Evolutionary conservation across 1,140 invertebrate genomes (phyloP).

Genomic region (Pogonognathellus flavescens): DNA sequence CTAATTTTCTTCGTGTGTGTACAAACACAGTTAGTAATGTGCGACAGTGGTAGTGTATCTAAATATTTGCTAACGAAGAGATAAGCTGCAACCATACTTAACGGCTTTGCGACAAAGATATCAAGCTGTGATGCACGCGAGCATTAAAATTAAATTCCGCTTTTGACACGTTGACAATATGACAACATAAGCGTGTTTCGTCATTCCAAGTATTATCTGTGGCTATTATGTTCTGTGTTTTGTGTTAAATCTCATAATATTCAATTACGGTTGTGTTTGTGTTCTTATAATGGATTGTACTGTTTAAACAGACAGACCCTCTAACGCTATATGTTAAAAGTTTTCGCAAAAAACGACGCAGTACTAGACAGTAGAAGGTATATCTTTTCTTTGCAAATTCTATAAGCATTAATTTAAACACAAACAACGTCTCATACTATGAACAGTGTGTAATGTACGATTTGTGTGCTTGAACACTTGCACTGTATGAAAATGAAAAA

Average conservation of each 20-base stretch:
- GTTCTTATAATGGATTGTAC: not conserved
- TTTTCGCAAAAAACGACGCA: too few relatives aligned
- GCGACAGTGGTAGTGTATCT: not conserved
- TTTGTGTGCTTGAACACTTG: too few relatives aligned
- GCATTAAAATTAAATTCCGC: constrained; percentile 35
- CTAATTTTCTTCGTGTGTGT: too few relatives aligned
- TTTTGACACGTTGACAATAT: constrained; percentile 43
- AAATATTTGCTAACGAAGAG: not conserved
- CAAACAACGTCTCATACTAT: too few relatives aligned
- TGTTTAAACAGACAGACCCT: not conserved
- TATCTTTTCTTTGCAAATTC: too few relatives aligned
- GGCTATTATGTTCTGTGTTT: not conserved
- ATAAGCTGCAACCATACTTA: constrained; percentile 4
- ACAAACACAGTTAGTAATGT: not conserved
- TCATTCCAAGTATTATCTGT: constrained; percentile 3
- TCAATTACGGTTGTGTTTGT: constrained; percentile 13
- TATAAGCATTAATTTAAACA: too few relatives aligned
- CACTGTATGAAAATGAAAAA: too few relatives aligned
- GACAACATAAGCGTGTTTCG: constrained; percentile 34
- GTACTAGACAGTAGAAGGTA: too few relatives aligned
- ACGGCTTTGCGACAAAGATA: constrained; percentile 7
- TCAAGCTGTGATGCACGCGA: constrained; percentile 46
- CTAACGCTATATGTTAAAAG: too few relatives aligned
- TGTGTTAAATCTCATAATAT: not conserved
- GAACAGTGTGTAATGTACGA: too few relatives aligned